phyloP scores from a whole-genome alignment of 2,113 vertebrate species.

The Diphyllodes magnificus region DNA sequence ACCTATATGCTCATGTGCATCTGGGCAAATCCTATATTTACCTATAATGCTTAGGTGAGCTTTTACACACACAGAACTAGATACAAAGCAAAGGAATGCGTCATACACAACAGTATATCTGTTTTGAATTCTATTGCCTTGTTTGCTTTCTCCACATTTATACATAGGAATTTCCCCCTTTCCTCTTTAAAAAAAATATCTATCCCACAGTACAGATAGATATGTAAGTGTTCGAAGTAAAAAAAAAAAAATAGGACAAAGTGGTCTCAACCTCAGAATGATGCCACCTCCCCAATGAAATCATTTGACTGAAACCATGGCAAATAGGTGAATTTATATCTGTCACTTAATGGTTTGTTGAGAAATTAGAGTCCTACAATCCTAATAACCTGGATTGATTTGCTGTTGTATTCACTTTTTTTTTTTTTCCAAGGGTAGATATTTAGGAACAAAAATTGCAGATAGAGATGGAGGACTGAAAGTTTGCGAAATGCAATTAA shows the following conservation, averaged over 20 bases:
- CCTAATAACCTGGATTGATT: conserved; percentile 86
- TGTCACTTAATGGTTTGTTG: conserved; percentile 92
- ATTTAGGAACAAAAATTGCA: conserved; percentile 76
- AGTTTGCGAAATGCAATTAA: conserved; percentile 88
- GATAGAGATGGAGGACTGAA: conserved; percentile 67
- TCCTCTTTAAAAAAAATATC: neutral
- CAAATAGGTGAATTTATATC: conserved; percentile 95
- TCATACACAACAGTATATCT: neutral
- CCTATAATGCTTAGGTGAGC: neutral
- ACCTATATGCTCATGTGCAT: rapidly evolving
- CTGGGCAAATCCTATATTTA: neutral
- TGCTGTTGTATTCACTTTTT: conserved; percentile 58
- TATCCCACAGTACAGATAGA: neutral
- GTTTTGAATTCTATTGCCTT: neutral
- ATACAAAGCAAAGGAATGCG: neutral
- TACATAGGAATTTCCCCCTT: neutral
- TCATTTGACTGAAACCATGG: conserved; percentile 89
- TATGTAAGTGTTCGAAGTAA: conserved; percentile 25
- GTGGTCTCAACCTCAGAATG: conserved; percentile 78
- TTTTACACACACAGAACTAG: neutral
- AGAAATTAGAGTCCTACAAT: conserved; percentile 84
- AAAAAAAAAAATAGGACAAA: conserved; percentile 83
- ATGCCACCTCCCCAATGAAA: conserved; percentile 88
- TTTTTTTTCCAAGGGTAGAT: conserved; percentile 63
- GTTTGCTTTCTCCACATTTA: neutral